Conservation (phyloP, 1,140 invertebrate species). For the Propsilocerus akamusi region DNA sequence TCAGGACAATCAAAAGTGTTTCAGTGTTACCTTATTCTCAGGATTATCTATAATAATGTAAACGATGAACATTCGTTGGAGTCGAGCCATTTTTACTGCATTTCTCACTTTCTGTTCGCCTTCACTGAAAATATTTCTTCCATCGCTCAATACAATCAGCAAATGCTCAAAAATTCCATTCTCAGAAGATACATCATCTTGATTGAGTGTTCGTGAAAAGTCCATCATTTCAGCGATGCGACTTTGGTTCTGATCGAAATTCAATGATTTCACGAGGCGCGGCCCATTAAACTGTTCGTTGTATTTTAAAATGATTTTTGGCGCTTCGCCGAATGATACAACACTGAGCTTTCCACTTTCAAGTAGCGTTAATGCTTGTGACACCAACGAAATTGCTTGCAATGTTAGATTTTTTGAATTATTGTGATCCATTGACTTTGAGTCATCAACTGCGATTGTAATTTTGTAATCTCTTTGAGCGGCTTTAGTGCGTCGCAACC, state of each 20-base stretch:
- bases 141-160: conserved; percentile 85
- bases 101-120: conserved; percentile 56
- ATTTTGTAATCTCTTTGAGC: conserved; percentile 95
- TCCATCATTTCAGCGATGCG: conserved; percentile 63
- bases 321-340: conserved; percentile 79
- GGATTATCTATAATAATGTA: conserved; percentile 94
- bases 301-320: conserved; percentile 68
- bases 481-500: conserved; percentile 88
- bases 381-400: conserved; percentile 83
- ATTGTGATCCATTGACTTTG: conserved; percentile 81
- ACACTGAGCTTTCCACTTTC: conserved; percentile 86
- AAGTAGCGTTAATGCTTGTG: conserved; percentile 70
- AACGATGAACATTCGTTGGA: conserved; percentile 76
- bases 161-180: conserved; percentile 60
- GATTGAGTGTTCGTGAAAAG: conserved; percentile 51
- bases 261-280: conserved; percentile 54
- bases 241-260: conserved; percentile 66
- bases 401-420: conserved; percentile 82
- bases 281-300: conserved; percentile 74
- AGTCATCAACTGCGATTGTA: conserved; percentile 91
- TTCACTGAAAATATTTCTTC: conserved; percentile 80
- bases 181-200: conserved; percentile 31
- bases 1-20: conserved; percentile 5
- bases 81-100: conserved; percentile 60
- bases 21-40: conserved; percentile 51